Evolutionary conservation across 2,113 vertebrate genomes (phyloP).

Genomic region (Sceloporus tristichus): DNA sequence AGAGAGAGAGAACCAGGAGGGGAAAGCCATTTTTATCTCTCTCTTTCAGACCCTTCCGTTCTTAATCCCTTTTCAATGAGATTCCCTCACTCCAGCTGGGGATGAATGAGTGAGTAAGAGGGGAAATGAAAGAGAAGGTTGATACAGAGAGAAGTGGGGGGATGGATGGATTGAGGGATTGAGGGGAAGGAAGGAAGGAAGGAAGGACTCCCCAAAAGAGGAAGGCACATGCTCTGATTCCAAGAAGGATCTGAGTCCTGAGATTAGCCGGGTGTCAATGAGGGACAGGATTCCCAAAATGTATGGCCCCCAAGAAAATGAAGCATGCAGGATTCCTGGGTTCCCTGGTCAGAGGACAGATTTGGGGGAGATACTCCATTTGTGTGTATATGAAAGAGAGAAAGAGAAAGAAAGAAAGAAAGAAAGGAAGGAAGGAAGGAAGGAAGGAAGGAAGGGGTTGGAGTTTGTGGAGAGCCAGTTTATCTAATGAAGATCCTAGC

Average conservation of each 20-base stretch:
- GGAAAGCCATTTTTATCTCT: too few species aligned
- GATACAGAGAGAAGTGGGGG: too few species aligned
- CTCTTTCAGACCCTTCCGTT: not conserved
- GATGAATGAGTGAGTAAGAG: not conserved
- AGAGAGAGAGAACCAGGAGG: not conserved
- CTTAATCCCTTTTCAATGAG: conserved; percentile 34
- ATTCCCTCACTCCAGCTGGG: not conserved
- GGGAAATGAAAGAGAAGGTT: not conserved
- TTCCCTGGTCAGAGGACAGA: too few species aligned
- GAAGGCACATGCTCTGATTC: not conserved
- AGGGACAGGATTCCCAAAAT: not conserved
- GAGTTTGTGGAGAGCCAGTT: too few species aligned
- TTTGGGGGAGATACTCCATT: too few species aligned
- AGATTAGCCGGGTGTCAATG: not conserved
- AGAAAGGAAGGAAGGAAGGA: not conserved
- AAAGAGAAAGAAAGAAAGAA: not conserved
- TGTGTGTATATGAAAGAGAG: not conserved
- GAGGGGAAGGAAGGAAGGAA: not conserved
- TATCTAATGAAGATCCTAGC: too few species aligned
- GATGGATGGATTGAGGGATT: not conserved
- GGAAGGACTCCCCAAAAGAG: not conserved
- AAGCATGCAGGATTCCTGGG: not conserved
- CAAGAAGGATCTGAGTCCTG: not conserved
- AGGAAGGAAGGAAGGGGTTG: too few species aligned
- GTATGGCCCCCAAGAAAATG: too few species aligned